Evolutionary conservation across 2,888 invertebrate genomes (phyloP).

Genomic region (Cordilura impudica): DNA sequence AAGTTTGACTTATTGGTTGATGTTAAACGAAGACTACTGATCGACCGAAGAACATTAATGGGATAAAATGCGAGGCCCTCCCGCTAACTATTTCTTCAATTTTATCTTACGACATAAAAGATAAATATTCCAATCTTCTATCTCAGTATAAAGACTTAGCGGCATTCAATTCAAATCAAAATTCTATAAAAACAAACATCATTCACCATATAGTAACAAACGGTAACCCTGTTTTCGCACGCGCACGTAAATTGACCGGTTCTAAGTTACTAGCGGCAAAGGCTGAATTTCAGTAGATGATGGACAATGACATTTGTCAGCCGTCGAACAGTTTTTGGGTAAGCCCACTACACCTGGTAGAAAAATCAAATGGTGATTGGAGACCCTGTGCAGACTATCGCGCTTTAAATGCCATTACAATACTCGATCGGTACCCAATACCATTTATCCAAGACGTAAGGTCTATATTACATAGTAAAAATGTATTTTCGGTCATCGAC

Average conservation of each 20-base stretch:
- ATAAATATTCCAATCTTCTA: background rate
- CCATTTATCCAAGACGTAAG: conserved; percentile 28
- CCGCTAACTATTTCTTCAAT: background rate
- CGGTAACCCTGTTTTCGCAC: conserved; percentile 14
- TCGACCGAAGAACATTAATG: conserved; percentile 15
- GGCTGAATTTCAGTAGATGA: conserved; percentile 51
- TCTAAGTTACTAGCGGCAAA: conserved; percentile 50
- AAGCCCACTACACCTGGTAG: conserved; percentile 54
- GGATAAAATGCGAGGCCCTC: background rate
- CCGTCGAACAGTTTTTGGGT: conserved; percentile 60
- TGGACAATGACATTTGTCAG: conserved; percentile 47
- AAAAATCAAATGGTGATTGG: conserved; percentile 44
- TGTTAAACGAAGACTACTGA: conserved; percentile 4
- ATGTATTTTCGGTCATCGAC: too few relatives aligned
- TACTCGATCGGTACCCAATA: conserved; percentile 26
- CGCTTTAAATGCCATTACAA: conserved; percentile 19
- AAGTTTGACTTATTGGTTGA: conserved; percentile 15
- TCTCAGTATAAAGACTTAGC: background rate
- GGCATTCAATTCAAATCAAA: background rate
- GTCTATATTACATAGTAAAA: conserved; percentile 3
- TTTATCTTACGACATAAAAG: background rate
- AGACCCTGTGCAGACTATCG: conserved; percentile 43
- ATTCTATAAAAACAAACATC: background rate
- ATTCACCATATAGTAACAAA: conserved; percentile 18
- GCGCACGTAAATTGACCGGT: conserved; percentile 2